Evolutionary conservation across 1,140 invertebrate species (phyloP).

Genomic region (Bombus haemorrhoidalis): DNA sequence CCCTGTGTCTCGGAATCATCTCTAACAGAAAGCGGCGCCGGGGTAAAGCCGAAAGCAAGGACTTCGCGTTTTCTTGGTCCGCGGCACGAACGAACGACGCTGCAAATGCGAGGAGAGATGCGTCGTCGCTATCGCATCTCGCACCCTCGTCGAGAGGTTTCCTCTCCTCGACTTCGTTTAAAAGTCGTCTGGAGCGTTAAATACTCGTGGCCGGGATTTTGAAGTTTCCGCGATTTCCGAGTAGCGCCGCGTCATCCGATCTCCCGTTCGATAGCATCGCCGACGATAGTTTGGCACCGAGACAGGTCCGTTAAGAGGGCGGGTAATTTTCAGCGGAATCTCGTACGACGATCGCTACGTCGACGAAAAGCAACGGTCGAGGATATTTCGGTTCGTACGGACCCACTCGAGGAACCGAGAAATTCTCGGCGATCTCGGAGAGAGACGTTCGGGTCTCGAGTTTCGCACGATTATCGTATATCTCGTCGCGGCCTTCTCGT

Average conservation of each 20-base stretch:
- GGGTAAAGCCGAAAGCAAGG: too few relatives aligned
- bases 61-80: too few relatives aligned
- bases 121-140: background rate
- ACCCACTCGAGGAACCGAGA: too few relatives aligned
- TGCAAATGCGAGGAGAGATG: background rate
- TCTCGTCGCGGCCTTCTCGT: too few relatives aligned
- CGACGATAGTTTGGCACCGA: conserved; percentile 39
- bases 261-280: conserved; percentile 18
- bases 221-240: conserved; percentile 43
- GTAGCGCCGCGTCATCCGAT: conserved; percentile 51
- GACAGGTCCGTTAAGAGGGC: conserved; percentile 19
- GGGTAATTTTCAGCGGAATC: conserved; percentile 46
- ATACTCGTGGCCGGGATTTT: conserved; percentile 5
- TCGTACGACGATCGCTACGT: conserved; percentile 37
- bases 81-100: background rate
- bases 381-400: background rate
- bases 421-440: background rate
- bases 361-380: conserved; percentile 33
- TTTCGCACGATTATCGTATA: too few relatives aligned
- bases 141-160: background rate
- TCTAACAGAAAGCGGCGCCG: too few relatives aligned
- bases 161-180: background rate
- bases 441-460: background rate
- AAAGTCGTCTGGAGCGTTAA: conserved; percentile 9
- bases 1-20: background rate